Percentiles rank a stretch among this genome's conserved stretches.
Conservation (phyloP, 2,113 vertebrate species). For the Campylorhamphus procurvoides region DNA sequence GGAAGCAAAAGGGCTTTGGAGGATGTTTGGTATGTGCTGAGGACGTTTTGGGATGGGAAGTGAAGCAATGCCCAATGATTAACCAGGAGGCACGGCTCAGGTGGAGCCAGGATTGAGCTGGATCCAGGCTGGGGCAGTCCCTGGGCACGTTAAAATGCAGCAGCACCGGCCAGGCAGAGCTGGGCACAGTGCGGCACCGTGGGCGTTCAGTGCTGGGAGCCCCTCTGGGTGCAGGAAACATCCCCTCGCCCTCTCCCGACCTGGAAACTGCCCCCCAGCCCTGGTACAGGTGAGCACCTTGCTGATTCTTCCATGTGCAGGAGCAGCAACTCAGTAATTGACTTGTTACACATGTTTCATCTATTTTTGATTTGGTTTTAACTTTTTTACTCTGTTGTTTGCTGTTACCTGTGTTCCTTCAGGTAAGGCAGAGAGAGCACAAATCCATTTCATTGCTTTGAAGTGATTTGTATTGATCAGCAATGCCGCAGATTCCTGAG, state of each 20-base stretch:
- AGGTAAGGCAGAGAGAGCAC: neutral
- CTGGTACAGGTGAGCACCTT: neutral
- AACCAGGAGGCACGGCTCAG: neutral
- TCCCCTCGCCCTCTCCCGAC: neutral
- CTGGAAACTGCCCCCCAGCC: neutral
- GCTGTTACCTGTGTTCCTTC: neutral
- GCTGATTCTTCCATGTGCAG: neutral
- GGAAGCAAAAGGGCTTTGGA: neutral
- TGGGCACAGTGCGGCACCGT: neutral
- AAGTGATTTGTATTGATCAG: neutral
- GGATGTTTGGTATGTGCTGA: neutral
- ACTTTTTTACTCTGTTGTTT: neutral
- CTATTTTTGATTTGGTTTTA: neutral
- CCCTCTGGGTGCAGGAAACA: rapidly evolving
- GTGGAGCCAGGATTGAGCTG: neutral
- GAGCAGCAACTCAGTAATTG: neutral
- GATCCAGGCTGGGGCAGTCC: neutral
- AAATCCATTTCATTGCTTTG: rapidly evolving
- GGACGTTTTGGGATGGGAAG: neutral
- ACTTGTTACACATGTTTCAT: neutral
- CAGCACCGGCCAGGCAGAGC: neutral
- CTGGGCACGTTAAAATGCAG: neutral
- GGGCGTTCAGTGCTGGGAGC: neutral
- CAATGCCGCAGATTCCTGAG: neutral
- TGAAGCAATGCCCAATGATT: neutral